Evolutionary conservation across 2,113 vertebrate species (phyloP), one percentile per base, ranked within the genome.

Genomic region (Lates calcarifer): DNA sequence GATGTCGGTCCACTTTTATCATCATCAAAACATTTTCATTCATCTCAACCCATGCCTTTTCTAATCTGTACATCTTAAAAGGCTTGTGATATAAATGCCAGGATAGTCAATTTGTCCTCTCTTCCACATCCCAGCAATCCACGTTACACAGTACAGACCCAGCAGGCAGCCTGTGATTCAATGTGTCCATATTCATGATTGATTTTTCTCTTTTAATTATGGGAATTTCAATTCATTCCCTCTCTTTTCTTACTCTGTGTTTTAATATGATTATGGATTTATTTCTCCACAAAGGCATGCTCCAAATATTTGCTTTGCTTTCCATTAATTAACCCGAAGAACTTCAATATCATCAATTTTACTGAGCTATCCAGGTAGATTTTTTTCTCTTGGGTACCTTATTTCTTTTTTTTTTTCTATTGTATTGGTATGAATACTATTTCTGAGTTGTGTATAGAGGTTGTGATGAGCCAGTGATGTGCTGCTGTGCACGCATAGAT

Each of bases 401-500:
- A 20, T 51, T 67, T 74, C 35, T 51, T 31, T 41, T 18, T 61
- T 47, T 56, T 53, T 22, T 10, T n/a, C 35, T 63, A 2, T 41
- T 35, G 55, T 12, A 6, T 28, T 57, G 73, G 15, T 35, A 66
- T 58, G 62, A 72, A 51, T 66, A 12, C 71, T 66, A 57, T 82
- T 53, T 65, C 29, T 62, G 76, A 79, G 77, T 77, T 82, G 18
- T 79, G 61, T 74, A 41, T 45, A 67, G 74, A 79, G 67, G 63
- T 81, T 53, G 37, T 78, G 78, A 87, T 61, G 78, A 75, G 74
- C 53, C 28, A 14, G 35, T 62, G 64, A 62, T 70, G 64, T 65
- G 80, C 69, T 80, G 86, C 76, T 81, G 83, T 77, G 70, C 57
- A 28, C 22, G 22, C 77, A 82, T 37, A 72, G 69, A 87, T 88